Evolutionary conservation across 2,888 invertebrate genomes (phyloP), one percentile per base, ranked within the genome.

Genomic region (Nineta flava): DNA sequence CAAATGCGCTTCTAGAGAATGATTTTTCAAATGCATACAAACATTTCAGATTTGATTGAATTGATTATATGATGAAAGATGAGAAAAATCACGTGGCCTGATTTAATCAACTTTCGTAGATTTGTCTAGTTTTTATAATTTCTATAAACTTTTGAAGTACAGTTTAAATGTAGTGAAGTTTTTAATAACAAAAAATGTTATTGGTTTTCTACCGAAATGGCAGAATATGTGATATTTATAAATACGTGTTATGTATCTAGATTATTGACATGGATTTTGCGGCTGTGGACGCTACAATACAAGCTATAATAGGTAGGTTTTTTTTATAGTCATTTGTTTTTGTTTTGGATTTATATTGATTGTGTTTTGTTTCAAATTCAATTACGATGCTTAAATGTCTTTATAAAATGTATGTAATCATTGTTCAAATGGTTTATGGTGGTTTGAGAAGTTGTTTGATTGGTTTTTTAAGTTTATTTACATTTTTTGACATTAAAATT

Each of bases 21-120:
- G 26, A 26, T 26, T 26, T n/a, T 26, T 26, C 26, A 26, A 26
- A 26, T 26, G 7, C 26, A 26, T 26, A 26, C 26, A 26, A 7
- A 5, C 7, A 26, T 7, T 26, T 2, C 1, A 26, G 26, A 26
- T 26, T 26, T 6, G n/a, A 26, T 26, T 26, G 26, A 26, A 26
- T 26, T 26, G 26, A 26, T 26, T 26, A 26, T 5, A 26, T 26
- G 26, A 26, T 26, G 26, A 26, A 47, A 47, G 31, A 47, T 44
- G 46, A 46, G 46, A 34, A 35, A 46, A 46, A 35, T 46, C 46
- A 46, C 46, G 46, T 46, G 46, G 46, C 46, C 35, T 32, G 46
- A 46, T 46, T 46, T 16, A 35, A 46, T 46, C 16, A 34, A 34
- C 15, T 17, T 32, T 13, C 15, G 38, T 38, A 38, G 38, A 19